phyloP scores from a whole-genome alignment of 1,140 invertebrate genomes.

The Drosophila miranda region DNA sequence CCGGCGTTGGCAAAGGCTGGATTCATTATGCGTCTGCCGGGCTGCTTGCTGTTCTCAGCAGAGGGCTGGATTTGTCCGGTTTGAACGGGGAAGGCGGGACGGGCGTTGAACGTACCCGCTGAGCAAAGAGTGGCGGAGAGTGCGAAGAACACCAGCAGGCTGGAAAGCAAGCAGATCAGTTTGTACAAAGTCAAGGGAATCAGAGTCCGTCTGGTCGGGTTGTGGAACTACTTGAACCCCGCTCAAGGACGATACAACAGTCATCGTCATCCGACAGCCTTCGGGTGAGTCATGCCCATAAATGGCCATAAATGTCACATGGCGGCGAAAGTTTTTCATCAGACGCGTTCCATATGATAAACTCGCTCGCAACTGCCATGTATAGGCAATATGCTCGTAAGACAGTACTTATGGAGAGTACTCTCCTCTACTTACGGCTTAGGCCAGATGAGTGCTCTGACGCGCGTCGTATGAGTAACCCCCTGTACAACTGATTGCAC shows the following conservation, averaged over 20 bases:
- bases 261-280: not conserved
- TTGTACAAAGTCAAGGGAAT: not conserved
- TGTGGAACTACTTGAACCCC: conserved; percentile 1
- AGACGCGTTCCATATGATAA: not conserved
- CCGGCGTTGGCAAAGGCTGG: conserved; percentile 86
- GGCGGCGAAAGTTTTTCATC: not conserved
- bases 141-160: conserved; percentile 52
- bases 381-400: not conserved
- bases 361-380: conserved; percentile 18
- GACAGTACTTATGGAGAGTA: not conserved
- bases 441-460: conserved; percentile 23
- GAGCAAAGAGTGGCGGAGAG: conserved; percentile 54
- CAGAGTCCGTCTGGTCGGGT: no score
- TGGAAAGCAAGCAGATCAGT: conserved; percentile 30
- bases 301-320: conserved; percentile 29
- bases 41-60: conserved; percentile 54
- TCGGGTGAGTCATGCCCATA: conserved; percentile 52
- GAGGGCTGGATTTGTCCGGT: conserved; percentile 59
- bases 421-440: conserved; percentile 47
- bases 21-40: conserved; percentile 83
- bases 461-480: conserved; percentile 44
- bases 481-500: conserved; percentile 28
- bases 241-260: not conserved
- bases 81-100: conserved; percentile 66
- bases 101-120: conserved; percentile 65